These are phyloP conservation scores for Ctenoplectra terminalis DNA, from an alignment of 1,140 invertebrate genomes.

Conservation along the genomic window DNA sequence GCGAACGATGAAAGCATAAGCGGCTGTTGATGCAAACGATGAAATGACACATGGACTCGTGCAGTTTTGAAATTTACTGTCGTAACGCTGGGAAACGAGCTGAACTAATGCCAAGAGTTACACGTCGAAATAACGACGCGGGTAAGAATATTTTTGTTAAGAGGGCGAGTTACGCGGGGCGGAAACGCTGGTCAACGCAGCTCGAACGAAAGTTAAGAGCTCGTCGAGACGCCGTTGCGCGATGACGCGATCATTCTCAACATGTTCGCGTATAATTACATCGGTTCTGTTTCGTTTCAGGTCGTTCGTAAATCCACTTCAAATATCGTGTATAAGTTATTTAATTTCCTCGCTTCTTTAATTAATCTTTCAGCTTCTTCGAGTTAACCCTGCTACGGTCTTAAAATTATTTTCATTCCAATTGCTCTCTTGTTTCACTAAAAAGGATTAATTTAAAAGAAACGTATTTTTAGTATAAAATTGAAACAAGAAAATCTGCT, in stretches of 20 bases:
- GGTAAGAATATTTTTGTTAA: slow-evolving; percentile 35
- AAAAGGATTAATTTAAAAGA: no score
- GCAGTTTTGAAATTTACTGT: background rate
- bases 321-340: no score
- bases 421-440: no score
- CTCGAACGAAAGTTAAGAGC: slow-evolving; percentile 14
- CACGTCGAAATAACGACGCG: background rate
- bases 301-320: no score
- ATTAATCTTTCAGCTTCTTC: no score
- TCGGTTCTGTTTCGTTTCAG: background rate
- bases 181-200: background rate
- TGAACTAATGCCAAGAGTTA: slow-evolving; percentile 22
- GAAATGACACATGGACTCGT: slow-evolving; percentile 14
- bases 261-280: background rate
- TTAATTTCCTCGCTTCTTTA: no score
- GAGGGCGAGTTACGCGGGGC: slow-evolving; percentile 4
- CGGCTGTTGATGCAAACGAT: background rate
- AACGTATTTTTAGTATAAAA: no score
- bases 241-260: background rate
- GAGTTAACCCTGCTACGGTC: no score
- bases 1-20: slow-evolving; percentile 9
- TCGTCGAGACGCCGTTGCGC: background rate
- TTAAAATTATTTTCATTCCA: no score
- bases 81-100: background rate
- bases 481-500: no score